These are phyloP conservation scores for Agrotis clavis DNA, from an alignment of 2,888 invertebrate genomes.

Conservation along the genomic window DNA sequence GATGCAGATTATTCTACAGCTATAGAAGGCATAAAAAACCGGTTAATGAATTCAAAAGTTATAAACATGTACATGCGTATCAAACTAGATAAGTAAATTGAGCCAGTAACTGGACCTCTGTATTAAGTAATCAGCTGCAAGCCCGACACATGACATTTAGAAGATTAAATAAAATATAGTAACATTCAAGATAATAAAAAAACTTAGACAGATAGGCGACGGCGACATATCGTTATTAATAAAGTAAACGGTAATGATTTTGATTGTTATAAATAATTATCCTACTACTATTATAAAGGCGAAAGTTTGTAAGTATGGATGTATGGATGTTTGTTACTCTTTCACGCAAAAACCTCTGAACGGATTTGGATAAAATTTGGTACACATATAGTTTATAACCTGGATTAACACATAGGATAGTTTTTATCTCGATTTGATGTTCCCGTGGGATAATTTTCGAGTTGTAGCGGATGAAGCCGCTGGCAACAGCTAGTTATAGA, in stretches of 20 bases:
- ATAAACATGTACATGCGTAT: conserved; percentile 40
- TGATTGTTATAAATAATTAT: no score
- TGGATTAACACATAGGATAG: no score
- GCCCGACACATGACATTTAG: conserved; percentile 43
- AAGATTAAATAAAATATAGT: conserved; percentile 55
- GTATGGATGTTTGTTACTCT: no score
- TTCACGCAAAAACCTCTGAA: no score
- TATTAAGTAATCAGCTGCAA: conserved; percentile 60
- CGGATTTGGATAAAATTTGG: no score
- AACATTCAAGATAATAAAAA: conserved; percentile 37
- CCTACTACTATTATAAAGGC: no score
- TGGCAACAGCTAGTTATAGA: no score
- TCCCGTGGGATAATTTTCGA: no score
- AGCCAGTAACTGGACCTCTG: conserved; percentile 39
- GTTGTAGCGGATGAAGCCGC: no score
- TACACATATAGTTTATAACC: no score
- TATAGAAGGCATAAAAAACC: conserved; percentile 37
- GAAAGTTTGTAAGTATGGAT: no score
- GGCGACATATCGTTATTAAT: conserved; percentile 13
- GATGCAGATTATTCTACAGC: conserved; percentile 25
- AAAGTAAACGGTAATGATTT: conserved; percentile 6
- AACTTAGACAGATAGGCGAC: conserved; percentile 34
- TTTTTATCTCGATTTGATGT: no score
- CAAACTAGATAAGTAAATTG: conserved; percentile 46
- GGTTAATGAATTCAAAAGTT: conserved; percentile 39